Base-by-base conservation (phyloP, 2,888 invertebrate species). In the Parnassius apollo region DNA sequence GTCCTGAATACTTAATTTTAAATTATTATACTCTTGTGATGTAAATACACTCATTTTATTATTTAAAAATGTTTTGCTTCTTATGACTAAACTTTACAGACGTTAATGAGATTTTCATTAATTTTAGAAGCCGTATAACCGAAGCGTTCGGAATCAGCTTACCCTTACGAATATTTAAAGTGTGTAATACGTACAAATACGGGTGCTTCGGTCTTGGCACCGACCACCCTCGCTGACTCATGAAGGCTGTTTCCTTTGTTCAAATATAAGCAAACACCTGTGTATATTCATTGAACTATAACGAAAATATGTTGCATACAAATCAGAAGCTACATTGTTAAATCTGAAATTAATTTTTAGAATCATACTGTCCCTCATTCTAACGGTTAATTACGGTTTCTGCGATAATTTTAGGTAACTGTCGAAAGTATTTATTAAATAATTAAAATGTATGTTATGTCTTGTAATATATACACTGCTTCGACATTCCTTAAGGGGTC, bases 221-320 rank as follows among this genome's bases (percentile, higher is more conserved):
- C 69, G 71, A 46, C 56, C 53, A 62, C 68, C 68, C 66, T 69
- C 67, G 78, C 86, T 82, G 83, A 82, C 72, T 81, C 81, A 77
- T 73, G 75, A 72, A 72, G 76, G 73, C 77, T 75, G 70, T 74
- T 73, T 69, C 70, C 73, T 74, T 73, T 68, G 73, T 74, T 75
- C 80, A 79, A 75, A 77, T 77, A 78, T 69, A 73, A 76, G 75
- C 79, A 76, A 76, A 77, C 86, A 86, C 83, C 86, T 85, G 83
- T 68, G 78, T 70, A 70, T 71, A 65, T 71, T 68, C 69, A 73
- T 73, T 75, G 72, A 73, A 61, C 53, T 65, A 56, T 50, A 45
- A 49, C 42, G 44, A 49, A 48, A 66, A 65, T 65, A 61, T 59
- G 55, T 13, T 45, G 50, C 42, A 59, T 59, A 56, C 18, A 65